Conservation (phyloP, 2,888 invertebrate genomes). For the Asteroscopus sphinx region DNA sequence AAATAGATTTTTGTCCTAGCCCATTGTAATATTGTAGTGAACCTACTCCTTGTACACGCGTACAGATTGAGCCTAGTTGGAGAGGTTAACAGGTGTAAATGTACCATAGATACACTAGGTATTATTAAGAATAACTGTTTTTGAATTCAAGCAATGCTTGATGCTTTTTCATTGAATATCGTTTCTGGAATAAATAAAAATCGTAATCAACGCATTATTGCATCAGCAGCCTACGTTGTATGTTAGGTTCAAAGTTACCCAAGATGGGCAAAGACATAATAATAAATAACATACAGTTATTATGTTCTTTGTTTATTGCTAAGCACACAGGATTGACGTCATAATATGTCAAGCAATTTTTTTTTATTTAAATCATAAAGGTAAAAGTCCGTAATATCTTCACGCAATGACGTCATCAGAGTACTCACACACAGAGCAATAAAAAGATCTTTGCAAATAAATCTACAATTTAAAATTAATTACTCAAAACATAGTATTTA, state of each 20-base stretch:
- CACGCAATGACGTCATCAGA: conserved; percentile 10
- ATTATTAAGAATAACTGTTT: too few species aligned
- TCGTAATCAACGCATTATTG: too few species aligned
- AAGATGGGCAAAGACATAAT: too few species aligned
- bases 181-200: too few species aligned
- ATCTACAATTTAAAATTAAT: conserved; percentile 43
- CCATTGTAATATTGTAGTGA: conserved; percentile 2
- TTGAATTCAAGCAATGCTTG: too few species aligned
- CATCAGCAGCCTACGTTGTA: too few species aligned
- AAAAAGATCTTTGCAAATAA: conserved; percentile 40
- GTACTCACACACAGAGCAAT: conserved; percentile 5
- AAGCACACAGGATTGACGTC: too few species aligned
- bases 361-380: neutral
- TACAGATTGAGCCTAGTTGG: conserved; percentile 18
- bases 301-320: too few species aligned
- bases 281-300: too few species aligned
- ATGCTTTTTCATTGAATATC: too few species aligned
- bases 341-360: neutral
- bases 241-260: too few species aligned
- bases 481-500: conserved; percentile 41
- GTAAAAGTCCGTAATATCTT: neutral
- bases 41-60: conserved; percentile 10
- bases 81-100: conserved; percentile 18
- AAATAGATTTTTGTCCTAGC: neutral
- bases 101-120: too few species aligned